Evolutionary conservation across 1,140 invertebrate genomes (phyloP), one percentile per base, ranked within the genome.

Genomic region (Psix sp.): DNA sequence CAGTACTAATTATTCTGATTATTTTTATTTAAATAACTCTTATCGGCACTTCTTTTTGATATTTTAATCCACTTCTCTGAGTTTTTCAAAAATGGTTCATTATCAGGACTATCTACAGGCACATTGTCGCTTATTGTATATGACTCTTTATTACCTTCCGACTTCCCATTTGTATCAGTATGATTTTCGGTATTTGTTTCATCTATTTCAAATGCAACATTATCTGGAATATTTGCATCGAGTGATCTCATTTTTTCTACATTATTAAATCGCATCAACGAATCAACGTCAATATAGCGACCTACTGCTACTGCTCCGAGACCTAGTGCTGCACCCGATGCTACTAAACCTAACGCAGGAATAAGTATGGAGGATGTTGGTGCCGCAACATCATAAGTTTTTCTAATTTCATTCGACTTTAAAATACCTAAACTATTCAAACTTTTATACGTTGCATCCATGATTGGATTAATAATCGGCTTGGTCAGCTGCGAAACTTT

Each of bases 231-330:
- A n/a, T n/a, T n/a, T n/a, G n/a, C n/a, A n/a, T n/a, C n/a, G n/a
- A n/a, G n/a, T 24, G 62, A 17, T 77, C 91, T 82, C 54, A 89
- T 89, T 62, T 91, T 89, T 76, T 91, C 89, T 59, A 90, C 78
- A 26, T 71, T 79, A 0, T 82, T 86, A 66, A 67, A 67, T 18
- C 89, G 85, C 20, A 90, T 89, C 77, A 92, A 87, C 9, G 92
- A 82, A 63, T 91, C 90, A 0, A 91, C 90, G 54, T 93, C 92
- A 3, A 94, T 80, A 70, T 92, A 91, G 54, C 92, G 88, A 5
- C 93, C 93, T 21, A 94, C 90, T 1, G 93, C 93, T 0, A 94
- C 91, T 0, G 93, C 93, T 14, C 93, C 93, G 1, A 94, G 88
- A 1, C 93, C 93, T 3, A 94, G 85, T 5, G 93, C 93, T 9